Evolutionary conservation across 2,888 invertebrate genomes (phyloP), one percentile per base, ranked within the genome.

Genomic region (Urechis unicinctus): DNA sequence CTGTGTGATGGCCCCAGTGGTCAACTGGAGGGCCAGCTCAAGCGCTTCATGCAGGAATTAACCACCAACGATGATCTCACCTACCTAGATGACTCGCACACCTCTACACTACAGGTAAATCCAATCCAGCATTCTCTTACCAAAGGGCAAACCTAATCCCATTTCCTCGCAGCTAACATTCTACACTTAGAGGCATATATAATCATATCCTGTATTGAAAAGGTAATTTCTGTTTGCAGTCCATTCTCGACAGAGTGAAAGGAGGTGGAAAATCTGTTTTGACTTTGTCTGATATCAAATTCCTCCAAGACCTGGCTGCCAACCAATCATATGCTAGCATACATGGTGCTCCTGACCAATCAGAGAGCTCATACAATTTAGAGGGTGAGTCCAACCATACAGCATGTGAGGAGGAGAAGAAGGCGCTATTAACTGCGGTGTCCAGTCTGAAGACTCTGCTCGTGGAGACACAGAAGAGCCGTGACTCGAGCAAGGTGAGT

Each of bases 241-340:
- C 52, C 9, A 47, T 65, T n/a, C 50, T n/a, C n/a, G n/a, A n/a
- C n/a, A n/a, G n/a, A n/a, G 41, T 77, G n/a, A 72, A 74, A 55
- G 65, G 65, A 30, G 73, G 75, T 56, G 76, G 74, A n/a, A 68
- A 75, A 13, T 65, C 71, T 44, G 66, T 73, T 29, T 59, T 77
- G 55, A 69, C 72, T 3, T 64, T 75, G 52, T 74, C 77, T 0
- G 76, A 78, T 62, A 61, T 74, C 47, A 66, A 72, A 56, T 70
- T 66, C 53, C 61, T 77, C 43, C 68, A 66, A 57, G 66, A 68
- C n/a, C 69, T 70, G 53, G 65, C 69, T 46, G 51, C 64, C 9
- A 60, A 60, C n/a, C n/a, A n/a, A n/a, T n/a, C n/a, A n/a, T n/a
- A n/a, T n/a, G n/a, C n/a, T n/a, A n/a, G 49, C 55, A 2, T 51